Conservation (phyloP, 2,888 invertebrate genomes). For the Serripes groenlandicus region DNA sequence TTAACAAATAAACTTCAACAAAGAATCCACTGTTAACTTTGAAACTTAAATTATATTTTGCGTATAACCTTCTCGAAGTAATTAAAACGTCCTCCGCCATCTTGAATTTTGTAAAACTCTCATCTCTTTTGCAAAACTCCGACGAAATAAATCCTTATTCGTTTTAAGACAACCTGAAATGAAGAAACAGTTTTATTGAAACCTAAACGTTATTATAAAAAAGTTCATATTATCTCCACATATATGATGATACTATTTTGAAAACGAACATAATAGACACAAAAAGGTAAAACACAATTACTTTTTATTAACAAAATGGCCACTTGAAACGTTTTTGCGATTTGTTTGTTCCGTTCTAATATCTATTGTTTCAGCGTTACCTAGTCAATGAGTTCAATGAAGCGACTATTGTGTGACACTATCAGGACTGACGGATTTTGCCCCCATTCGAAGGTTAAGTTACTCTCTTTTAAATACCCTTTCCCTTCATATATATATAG, state of each 20-base stretch:
- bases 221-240: background rate
- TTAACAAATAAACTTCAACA: too few relatives aligned
- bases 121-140: background rate
- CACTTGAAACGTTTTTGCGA: background rate
- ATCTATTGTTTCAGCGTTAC: constrained; percentile 17
- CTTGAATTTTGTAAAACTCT: constrained; percentile 38
- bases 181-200: background rate
- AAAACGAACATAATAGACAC: background rate
- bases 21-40: too few relatives aligned
- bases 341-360: constrained; percentile 12
- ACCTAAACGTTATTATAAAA: background rate
- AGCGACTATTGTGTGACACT: constrained; percentile 1
- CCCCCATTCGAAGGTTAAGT: background rate
- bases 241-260: background rate
- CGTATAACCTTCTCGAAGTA: background rate
- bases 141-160: background rate
- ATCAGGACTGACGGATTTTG: background rate
- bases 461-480: background rate
- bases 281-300: background rate
- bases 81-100: constrained; percentile 61
- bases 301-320: background rate
- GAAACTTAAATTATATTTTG: background rate
- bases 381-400: constrained; percentile 9
- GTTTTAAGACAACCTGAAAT: background rate
- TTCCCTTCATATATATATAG: background rate